Evolutionary conservation across 2,113 vertebrate species (phyloP).

Genomic region (Ochotona curzoniae): DNA sequence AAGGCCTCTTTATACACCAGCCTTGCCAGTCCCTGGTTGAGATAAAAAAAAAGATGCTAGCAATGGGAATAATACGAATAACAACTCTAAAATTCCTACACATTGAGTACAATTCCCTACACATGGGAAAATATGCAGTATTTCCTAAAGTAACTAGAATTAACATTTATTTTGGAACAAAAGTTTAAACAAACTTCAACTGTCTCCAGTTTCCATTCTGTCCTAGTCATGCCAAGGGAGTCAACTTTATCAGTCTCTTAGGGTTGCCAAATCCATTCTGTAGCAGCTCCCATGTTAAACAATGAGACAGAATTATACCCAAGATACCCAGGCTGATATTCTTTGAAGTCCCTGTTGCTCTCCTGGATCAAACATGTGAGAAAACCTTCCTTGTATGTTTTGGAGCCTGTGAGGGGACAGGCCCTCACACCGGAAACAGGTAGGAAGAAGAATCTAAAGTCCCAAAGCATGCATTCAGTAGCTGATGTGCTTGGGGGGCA

Average conservation of each 20-base stretch:
- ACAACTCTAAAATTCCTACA: not conserved
- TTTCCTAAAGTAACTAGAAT: not conserved
- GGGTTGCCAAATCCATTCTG: not conserved
- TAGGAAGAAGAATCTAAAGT: not conserved
- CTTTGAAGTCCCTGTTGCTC: not conserved
- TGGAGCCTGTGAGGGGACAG: not conserved
- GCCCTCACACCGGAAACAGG: not conserved
- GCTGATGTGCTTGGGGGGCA: not conserved
- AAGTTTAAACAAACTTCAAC: slow-evolving; percentile 5
- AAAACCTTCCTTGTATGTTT: not conserved
- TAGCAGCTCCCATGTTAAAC: not conserved
- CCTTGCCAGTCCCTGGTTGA: not conserved
- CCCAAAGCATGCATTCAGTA: not conserved
- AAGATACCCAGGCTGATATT: not conserved
- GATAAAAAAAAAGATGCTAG: not conserved
- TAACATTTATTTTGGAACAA: slow-evolving; percentile 23
- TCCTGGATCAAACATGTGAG: not conserved
- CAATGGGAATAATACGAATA: not conserved
- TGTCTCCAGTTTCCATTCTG: not conserved
- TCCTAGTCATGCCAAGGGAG: not conserved
- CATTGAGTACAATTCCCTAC: not conserved
- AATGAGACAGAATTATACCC: not conserved
- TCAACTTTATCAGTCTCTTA: not conserved
- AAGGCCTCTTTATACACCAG: not conserved
- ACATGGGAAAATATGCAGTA: not conserved